These are phyloP conservation scores for Nemapogon koenigi DNA, from an alignment of 2,888 invertebrate species.

Conservation along the genomic window DNA sequence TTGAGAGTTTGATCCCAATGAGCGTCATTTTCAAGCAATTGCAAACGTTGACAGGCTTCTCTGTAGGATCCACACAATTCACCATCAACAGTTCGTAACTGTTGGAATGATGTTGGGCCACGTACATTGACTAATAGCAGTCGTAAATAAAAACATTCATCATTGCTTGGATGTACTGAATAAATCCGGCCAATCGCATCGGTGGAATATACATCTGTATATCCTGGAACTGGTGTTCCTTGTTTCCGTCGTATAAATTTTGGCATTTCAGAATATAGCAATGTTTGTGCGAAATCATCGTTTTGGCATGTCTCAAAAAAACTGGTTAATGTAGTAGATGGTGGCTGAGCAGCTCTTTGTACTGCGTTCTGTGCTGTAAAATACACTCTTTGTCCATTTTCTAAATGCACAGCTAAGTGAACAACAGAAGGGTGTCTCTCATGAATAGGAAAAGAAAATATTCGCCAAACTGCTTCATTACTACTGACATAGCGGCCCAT, in stretches of 20 bases:
- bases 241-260: conserved; percentile 12
- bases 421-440: conserved; percentile 11
- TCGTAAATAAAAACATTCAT: conserved; percentile 12
- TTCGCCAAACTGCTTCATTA: conserved; percentile 15
- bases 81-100: conserved; percentile 20
- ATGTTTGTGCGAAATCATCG: conserved; percentile 22
- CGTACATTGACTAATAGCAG: conserved; percentile 15
- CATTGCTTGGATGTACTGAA: conserved; percentile 13
- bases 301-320: conserved; percentile 22
- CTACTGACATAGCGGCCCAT: conserved; percentile 18
- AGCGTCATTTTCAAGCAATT: conserved; percentile 19
- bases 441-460: conserved; percentile 14
- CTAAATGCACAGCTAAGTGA: conserved; percentile 17
- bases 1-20: conserved; percentile 11
- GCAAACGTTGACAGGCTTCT: conserved; percentile 20
- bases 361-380: conserved; percentile 16
- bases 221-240: conserved; percentile 16
- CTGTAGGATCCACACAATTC: conserved; percentile 19
- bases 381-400: conserved; percentile 14
- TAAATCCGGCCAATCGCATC: conserved; percentile 13
- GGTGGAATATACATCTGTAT: conserved; percentile 14
- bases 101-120: conserved; percentile 16
- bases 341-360: conserved; percentile 15
- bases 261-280: conserved; percentile 19
- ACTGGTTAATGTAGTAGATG: conserved; percentile 19